A percentile compares a stretch with the other conserved stretches of the same genome.
Conservation (phyloP, 1,140 invertebrate species). For the Rhyacophila brunnea region DNA sequence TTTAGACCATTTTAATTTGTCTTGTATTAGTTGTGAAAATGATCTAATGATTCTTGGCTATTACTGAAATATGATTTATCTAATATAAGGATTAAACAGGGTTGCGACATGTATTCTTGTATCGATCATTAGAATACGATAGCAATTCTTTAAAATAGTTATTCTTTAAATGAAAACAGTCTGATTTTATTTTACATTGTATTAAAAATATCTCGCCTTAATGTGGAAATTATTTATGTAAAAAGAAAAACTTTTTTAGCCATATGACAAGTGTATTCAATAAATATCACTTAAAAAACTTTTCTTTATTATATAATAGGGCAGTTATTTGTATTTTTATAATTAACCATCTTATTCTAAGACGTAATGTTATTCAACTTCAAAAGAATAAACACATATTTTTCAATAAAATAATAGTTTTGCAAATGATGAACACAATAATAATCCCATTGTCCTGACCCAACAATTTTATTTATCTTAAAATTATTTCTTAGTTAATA, state of each 20-base stretch:
- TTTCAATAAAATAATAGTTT: neutral
- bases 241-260: no score
- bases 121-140: no score
- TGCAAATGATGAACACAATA: neutral
- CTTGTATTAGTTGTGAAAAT: no score
- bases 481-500: no score
- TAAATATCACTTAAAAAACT: neutral
- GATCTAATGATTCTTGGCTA: no score
- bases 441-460: neutral
- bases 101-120: neutral
- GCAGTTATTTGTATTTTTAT: constrained; percentile 1
- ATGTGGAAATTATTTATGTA: no score
- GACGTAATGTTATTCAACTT: neutral
- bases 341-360: neutral
- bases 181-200: no score
- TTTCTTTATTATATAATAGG: neutral
- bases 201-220: no score
- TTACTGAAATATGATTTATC: neutral
- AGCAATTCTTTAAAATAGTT: no score
- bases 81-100: constrained; percentile 1
- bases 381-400: neutral
- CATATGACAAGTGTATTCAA: neutral
- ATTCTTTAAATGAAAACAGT: constrained; percentile 1
- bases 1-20: no score
- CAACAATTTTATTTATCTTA: no score